Evolutionary conservation across 2,113 vertebrate genomes (phyloP).

Genomic region (Bubo blakistoni): DNA sequence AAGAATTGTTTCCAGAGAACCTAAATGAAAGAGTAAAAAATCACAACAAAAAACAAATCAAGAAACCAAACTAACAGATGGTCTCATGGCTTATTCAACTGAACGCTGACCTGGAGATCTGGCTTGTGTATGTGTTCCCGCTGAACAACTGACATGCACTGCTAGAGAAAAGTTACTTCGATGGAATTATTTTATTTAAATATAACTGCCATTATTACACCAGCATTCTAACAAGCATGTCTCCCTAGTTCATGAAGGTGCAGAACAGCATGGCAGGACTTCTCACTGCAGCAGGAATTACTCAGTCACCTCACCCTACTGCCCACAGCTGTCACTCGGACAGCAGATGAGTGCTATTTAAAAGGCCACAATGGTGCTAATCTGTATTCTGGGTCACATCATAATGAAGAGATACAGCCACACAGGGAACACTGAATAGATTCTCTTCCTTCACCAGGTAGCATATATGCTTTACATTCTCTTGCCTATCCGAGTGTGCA

Average conservation of each 20-base stretch:
- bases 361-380: not conserved
- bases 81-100: not conserved
- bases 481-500: not conserved
- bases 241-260: not conserved
- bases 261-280: not conserved
- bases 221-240: not conserved
- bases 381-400: not conserved
- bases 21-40: not conserved
- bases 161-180: not conserved
- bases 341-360: not conserved
- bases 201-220: not conserved
- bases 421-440: rapidly evolving
- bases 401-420: not conserved
- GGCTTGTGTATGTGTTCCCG: not conserved
- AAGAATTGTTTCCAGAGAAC: not conserved
- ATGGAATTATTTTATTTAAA: not conserved
- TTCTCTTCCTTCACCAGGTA: not conserved
- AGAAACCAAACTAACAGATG: not conserved
- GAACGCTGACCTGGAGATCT: not conserved
- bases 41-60: not conserved
- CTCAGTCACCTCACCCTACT: not conserved
- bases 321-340: not conserved
- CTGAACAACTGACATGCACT: not conserved
- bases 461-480: not conserved
- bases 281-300: not conserved